Evolutionary conservation across 2,888 invertebrate genomes (phyloP), one percentile per base, ranked within the genome.

Genomic region (Dynastes tityus): DNA sequence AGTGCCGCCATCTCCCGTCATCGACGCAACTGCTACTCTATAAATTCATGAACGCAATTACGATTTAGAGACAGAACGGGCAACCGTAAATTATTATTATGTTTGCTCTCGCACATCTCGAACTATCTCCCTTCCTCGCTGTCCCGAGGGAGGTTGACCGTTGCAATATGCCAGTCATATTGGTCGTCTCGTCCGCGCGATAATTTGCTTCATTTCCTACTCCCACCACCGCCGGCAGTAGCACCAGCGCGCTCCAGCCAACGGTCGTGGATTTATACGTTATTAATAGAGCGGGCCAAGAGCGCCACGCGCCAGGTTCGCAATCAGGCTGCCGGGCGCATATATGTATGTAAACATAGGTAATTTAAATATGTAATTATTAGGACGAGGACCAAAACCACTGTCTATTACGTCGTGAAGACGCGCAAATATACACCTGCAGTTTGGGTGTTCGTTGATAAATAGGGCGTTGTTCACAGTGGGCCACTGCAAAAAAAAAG

Each of bases 21-120:
- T 22, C 63, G 63, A 9, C 29, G 27, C 32, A 71, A 68, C 75
- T 65, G 49, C 51, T 73, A 77, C 77, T 81, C 79, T 79, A 79
- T 81, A 79, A 80, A 81, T 81, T 80, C 80, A 80, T 81, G 80
- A 80, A 67, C 64, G 73, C 78, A 78, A 77, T 77, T 78, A 79
- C 73, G 71, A 77, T 79, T 79, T 77, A 77, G 79, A 77, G 79
- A 77, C 79, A 67, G 77, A 76, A 53, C 63, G 63, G 55, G 63
- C 64, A 64, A 45, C 74, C 73, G 71, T 79, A 79, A 79, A 79
- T 79, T 79, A 79, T 77, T 79, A 79, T 79, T 79, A 79, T 64
- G 79, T 76, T 76, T 75, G 75, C 49, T 77, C 79, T 45, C 51
- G 8, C 45, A 8, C 45, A 11, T 11, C 45, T 11, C 0, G 8